These are phyloP conservation scores for Cephalopholis sonnerati DNA, from an alignment of 2,113 vertebrate genomes.

Conservation along the genomic window DNA sequence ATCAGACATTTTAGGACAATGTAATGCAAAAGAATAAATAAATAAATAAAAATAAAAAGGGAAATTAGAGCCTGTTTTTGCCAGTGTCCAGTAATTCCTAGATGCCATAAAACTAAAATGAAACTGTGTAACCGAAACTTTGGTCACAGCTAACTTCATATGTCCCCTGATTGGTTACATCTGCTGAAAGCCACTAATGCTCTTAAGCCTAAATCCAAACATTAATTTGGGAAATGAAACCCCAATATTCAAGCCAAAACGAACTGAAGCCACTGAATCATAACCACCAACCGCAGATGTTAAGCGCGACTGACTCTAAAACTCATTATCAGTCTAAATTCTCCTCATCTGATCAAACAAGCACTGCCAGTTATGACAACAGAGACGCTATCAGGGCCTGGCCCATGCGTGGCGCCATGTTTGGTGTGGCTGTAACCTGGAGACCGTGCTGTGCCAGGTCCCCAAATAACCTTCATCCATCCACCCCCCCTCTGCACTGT, in stretches of 20 bases:
- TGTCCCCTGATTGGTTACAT: conserved; percentile 64
- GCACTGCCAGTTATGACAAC: conserved; percentile 60
- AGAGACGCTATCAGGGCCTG: conserved; percentile 58
- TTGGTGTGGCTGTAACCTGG: conserved; percentile 41
- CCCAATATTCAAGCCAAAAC: conserved; percentile 57
- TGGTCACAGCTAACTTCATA: conserved; percentile 53
- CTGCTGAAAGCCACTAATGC: conserved; percentile 65
- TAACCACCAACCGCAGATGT: conserved; percentile 69
- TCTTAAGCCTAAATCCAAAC: conserved; percentile 76
- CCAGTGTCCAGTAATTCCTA: not conserved
- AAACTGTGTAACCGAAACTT: conserved; percentile 47
- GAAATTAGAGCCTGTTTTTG: not conserved
- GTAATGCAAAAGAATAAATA: too few relatives aligned
- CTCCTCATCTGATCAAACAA: conserved; percentile 78
- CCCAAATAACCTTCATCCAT: conserved; percentile 8
- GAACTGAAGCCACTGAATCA: conserved; percentile 62
- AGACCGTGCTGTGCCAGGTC: conserved; percentile 29
- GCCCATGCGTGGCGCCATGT: conserved; percentile 53
- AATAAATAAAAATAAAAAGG: not conserved
- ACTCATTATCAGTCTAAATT: conserved; percentile 77
- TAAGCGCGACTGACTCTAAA: conserved; percentile 61
- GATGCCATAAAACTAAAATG: conserved; percentile 15
- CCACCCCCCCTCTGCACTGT: not conserved
- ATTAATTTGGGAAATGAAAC: conserved; percentile 68
- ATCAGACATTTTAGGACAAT: not conserved